These are phyloP conservation scores for Oreotragus oreotragus DNA, from an alignment of 2,113 vertebrate genomes.

Conservation along the genomic window DNA sequence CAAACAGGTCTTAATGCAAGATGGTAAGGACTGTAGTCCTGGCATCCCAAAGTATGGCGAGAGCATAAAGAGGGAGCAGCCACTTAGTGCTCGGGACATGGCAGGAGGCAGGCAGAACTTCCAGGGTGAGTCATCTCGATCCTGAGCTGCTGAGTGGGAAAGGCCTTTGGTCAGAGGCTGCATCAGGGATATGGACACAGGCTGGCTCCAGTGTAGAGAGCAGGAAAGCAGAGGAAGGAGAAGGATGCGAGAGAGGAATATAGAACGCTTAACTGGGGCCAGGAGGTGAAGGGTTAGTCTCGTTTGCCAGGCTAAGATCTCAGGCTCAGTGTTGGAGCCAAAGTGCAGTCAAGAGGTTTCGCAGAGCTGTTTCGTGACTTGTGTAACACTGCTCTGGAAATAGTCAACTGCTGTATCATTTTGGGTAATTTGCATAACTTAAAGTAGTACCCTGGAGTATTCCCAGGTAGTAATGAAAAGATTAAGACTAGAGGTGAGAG, in stretches of 20 bases:
- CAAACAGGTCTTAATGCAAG: no score
- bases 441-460: background rate
- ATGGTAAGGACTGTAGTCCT: accelerated
- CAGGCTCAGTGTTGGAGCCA: background rate
- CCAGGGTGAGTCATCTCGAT: background rate
- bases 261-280: accelerated
- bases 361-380: accelerated
- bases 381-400: background rate
- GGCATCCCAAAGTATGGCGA: background rate
- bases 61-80: background rate
- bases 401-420: background rate
- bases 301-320: background rate
- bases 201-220: background rate
- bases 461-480: background rate
- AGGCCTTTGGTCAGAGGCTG: background rate
- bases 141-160: background rate
- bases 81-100: background rate
- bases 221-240: background rate
- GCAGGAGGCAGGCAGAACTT: background rate
- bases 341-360: background rate
- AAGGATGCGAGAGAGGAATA: accelerated
- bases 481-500: background rate
- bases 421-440: background rate
- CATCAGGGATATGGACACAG: no score
- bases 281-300: background rate